phyloP scores from a whole-genome alignment of 1,140 invertebrate genomes.

The Cydia amplana region DNA sequence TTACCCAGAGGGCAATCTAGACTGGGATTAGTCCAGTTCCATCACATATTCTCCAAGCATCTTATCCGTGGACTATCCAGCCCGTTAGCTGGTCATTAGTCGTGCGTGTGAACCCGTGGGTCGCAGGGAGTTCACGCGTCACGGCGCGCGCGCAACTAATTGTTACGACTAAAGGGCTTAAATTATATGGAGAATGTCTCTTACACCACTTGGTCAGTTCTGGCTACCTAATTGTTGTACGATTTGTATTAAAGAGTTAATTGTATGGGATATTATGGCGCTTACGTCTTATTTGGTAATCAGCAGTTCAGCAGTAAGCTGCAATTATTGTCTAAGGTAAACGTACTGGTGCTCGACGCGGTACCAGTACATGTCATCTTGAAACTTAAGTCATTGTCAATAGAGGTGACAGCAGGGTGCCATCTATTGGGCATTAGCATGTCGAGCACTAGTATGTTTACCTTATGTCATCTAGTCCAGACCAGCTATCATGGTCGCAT shows the following conservation, averaged over 20 bases:
- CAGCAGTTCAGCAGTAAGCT: background rate
- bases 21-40: too few species aligned
- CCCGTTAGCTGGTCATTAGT: slow-evolving; percentile 25
- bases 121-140: slow-evolving; percentile 27
- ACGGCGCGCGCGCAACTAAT: slow-evolving; percentile 10
- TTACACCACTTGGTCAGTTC: too few species aligned
- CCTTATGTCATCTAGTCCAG: too few species aligned
- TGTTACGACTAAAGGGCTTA: background rate
- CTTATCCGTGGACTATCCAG: background rate
- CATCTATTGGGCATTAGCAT: too few species aligned
- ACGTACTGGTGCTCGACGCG: too few species aligned
- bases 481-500: too few species aligned
- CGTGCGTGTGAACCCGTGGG: slow-evolving; percentile 20
- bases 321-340: background rate
- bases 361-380: too few species aligned
- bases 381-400: too few species aligned
- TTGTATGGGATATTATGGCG: background rate
- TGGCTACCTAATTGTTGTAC: background rate
- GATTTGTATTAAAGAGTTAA: background rate
- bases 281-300: background rate
- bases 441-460: too few species aligned
- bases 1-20: too few species aligned
- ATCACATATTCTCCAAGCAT: too few species aligned
- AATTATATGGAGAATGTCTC: background rate
- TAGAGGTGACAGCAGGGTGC: too few species aligned